A percentile compares a stretch with the other conserved stretches of the same genome.
Evolutionary conservation across 2,888 invertebrate species (phyloP).

Genomic region (Vannuccia rotundouncinata): DNA sequence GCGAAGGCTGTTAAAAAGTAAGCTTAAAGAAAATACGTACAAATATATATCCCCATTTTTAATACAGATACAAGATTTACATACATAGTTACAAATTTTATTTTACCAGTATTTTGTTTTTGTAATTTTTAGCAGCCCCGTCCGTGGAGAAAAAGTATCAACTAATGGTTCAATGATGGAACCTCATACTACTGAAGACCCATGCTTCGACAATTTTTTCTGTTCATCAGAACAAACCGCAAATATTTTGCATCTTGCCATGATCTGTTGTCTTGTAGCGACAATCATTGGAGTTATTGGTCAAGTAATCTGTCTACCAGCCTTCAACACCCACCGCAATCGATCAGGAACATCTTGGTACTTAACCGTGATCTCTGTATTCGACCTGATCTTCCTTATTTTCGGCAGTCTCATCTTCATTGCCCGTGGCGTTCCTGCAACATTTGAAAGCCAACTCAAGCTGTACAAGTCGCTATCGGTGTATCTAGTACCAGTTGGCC

Average conservation of each 20-base stretch:
- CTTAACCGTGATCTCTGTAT: neutral
- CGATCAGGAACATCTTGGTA: neutral
- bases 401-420: neutral
- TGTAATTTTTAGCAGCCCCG: no score
- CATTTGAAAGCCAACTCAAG: neutral
- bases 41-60: no score
- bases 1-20: neutral
- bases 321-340: neutral
- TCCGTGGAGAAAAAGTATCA: neutral
- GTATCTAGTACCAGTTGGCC: neutral
- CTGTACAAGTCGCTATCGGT: neutral
- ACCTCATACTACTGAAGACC: neutral
- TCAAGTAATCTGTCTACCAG: neutral
- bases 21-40: no score
- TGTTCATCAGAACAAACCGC: neutral
- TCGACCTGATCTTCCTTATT: neutral
- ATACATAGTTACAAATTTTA: neutral
- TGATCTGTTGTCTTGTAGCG: neutral
- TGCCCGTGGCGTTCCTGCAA: neutral
- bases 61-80: neutral
- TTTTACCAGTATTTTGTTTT: neutral
- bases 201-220: neutral
- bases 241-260: neutral
- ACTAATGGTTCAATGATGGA: neutral
- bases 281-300: neutral